Evolutionary conservation across 92 coral and sea anemone species (phyloP).

Genomic region (Bergia sp.): DNA sequence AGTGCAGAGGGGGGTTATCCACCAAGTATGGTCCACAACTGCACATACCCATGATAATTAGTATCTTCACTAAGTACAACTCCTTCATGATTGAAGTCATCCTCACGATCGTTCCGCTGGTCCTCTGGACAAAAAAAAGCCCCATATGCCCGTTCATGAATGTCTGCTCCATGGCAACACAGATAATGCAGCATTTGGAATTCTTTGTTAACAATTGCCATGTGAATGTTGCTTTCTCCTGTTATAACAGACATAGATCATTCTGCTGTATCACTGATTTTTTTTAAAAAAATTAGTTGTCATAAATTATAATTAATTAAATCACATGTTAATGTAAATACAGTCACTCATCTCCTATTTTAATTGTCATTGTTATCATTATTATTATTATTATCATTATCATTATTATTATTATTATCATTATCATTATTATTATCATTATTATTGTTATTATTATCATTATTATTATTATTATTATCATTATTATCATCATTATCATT

Average conservation of each 20-base stretch:
- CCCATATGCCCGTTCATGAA: constrained; percentile 88
- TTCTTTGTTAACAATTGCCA: constrained; percentile 86
- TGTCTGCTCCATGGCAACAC: constrained; percentile 77
- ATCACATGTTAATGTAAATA: too few species aligned
- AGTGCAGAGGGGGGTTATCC: too few species aligned
- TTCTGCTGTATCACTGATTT: neutral
- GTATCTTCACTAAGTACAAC: constrained; percentile 65
- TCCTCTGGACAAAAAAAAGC: constrained; percentile 93
- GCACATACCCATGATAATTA: constrained; percentile 68
- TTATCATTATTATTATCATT: too few species aligned
- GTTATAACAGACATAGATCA: neutral
- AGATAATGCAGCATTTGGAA: constrained; percentile 79
- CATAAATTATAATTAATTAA: neutral
- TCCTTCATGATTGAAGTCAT: constrained; percentile 50
- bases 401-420: too few species aligned
- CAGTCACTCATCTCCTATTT: too few species aligned
- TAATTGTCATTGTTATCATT: too few species aligned
- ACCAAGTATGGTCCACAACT: neutral
- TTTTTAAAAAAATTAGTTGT: neutral
- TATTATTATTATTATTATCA: too few species aligned
- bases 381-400: too few species aligned
- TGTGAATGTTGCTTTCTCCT: constrained; percentile 87
- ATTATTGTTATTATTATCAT: too few species aligned
- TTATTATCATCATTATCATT: too few species aligned
- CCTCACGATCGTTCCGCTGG: constrained; percentile 69